A percentile compares a stretch with the other conserved stretches of the same genome.
phyloP scores from a whole-genome alignment of 2,888 invertebrate genomes.

The Lepas anatifera region DNA sequence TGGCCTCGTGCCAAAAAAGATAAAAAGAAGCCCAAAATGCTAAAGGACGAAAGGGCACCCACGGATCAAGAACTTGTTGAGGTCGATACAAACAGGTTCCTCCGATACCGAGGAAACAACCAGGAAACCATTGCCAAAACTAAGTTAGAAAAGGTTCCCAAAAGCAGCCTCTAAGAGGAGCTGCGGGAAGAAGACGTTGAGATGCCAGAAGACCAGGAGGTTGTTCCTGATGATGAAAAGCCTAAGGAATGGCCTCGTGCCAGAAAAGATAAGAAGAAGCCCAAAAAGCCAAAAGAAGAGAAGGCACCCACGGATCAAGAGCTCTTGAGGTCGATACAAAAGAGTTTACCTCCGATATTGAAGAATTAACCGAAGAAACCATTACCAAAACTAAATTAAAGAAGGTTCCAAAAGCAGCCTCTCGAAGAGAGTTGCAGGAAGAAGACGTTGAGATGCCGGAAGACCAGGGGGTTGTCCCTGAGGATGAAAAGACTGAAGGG shows the following conservation, averaged over 20 bases:
- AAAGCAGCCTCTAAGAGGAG: too few relatives aligned
- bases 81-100: too few relatives aligned
- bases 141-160: not conserved
- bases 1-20: too few relatives aligned
- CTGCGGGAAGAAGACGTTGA: not conserved
- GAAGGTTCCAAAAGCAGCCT: not conserved
- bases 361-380: not conserved
- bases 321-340: too few relatives aligned
- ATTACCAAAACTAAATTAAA: not conserved
- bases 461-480: not conserved
- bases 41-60: too few relatives aligned
- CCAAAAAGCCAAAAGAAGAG: not conserved
- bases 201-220: not conserved
- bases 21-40: too few relatives aligned
- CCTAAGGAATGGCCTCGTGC: too few relatives aligned
- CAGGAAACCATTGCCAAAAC: not conserved
- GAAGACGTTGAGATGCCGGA: not conserved
- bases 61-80: not conserved
- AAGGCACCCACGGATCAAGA: too few relatives aligned
- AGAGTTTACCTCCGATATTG: not conserved
- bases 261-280: too few relatives aligned
- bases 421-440: too few relatives aligned
- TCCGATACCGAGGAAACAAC: not conserved
- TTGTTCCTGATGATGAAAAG: too few relatives aligned
- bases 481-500: not conserved